Evolutionary conservation across 1,140 invertebrate genomes (phyloP).

Genomic region (Ectropis grisescens): DNA sequence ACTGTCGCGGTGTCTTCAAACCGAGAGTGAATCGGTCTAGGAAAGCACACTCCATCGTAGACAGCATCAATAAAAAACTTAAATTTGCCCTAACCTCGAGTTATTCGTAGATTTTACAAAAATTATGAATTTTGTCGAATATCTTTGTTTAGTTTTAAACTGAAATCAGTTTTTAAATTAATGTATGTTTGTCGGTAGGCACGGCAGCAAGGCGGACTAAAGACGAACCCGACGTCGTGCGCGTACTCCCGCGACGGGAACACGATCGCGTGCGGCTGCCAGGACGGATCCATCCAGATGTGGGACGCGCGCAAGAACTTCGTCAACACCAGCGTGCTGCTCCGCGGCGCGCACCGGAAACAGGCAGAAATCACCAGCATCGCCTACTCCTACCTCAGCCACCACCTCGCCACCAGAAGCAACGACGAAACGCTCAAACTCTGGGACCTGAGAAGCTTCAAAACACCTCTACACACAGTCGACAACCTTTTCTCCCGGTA

Average conservation of each 20-base stretch:
- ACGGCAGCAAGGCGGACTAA: constrained; percentile 88
- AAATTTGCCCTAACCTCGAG: no score
- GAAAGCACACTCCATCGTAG: no score
- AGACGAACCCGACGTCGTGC: constrained; percentile 89
- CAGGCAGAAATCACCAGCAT: constrained; percentile 88
- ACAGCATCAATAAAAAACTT: no score
- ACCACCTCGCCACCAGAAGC: constrained; percentile 83
- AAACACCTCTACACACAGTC: constrained; percentile 80
- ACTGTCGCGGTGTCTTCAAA: no score
- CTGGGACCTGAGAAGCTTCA: constrained; percentile 93
- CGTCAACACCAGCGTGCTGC: constrained; percentile 83
- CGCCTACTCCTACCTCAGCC: constrained; percentile 90
- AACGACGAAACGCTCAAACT: constrained; percentile 96
- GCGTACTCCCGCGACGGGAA: constrained; percentile 90
- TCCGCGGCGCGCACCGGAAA: constrained; percentile 87
- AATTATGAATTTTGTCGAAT: no score
- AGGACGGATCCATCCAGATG: constrained; percentile 97
- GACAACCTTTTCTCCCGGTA: constrained; percentile 86
- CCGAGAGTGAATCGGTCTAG: no score
- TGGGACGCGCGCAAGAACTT: constrained; percentile 94
- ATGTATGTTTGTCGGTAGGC: no score
- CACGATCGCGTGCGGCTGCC: constrained; percentile 88
- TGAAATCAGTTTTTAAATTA: no score
- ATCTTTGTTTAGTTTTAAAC: no score
- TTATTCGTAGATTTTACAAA: no score